Evolutionary conservation across 1,140 invertebrate genomes (phyloP).

Genomic region (Drosophila auraria): DNA sequence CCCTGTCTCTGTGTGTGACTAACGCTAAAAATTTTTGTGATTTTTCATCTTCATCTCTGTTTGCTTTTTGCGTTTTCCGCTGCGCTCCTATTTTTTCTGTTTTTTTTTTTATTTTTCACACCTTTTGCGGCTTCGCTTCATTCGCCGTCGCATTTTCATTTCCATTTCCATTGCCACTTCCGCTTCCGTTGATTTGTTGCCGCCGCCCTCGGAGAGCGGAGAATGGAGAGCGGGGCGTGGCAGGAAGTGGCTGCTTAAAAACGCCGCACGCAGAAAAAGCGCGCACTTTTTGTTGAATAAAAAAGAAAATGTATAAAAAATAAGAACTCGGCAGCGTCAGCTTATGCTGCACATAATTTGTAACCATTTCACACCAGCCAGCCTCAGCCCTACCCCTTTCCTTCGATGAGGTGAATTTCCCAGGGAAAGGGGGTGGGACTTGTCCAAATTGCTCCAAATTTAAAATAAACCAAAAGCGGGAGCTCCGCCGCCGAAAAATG

Average conservation of each 20-base stretch:
- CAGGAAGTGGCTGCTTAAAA: conserved; percentile 81
- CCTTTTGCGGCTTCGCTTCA: conserved; percentile 68
- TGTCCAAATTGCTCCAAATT: conserved; percentile 71
- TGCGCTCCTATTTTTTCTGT: conserved; percentile 11
- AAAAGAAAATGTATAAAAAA: background rate
- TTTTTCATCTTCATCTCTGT: conserved; percentile 74
- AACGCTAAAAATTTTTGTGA: conserved; percentile 63
- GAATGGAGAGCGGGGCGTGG: conserved; percentile 30
- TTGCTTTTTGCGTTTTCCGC: conserved; percentile 28
- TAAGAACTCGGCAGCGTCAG: conserved; percentile 23
- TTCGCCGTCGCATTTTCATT: conserved; percentile 65
- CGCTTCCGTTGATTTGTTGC: conserved; percentile 81
- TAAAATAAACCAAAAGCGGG: conserved; percentile 65
- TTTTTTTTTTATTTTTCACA: conserved; percentile 47
- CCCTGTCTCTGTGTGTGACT: conserved; percentile 42
- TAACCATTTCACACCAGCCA: conserved; percentile 68
- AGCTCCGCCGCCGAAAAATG: background rate
- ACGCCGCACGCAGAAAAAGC: conserved; percentile 63
- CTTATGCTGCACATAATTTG: conserved; percentile 77
- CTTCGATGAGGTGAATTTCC: conserved; percentile 26
- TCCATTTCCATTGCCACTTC: conserved; percentile 82
- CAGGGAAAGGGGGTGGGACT: background rate
- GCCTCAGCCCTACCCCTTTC: background rate
- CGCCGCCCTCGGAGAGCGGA: conserved; percentile 14
- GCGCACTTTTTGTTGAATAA: conserved; percentile 1